Base-by-base conservation (phyloP, 2,888 invertebrate genomes). In the Amiota mariae region DNA sequence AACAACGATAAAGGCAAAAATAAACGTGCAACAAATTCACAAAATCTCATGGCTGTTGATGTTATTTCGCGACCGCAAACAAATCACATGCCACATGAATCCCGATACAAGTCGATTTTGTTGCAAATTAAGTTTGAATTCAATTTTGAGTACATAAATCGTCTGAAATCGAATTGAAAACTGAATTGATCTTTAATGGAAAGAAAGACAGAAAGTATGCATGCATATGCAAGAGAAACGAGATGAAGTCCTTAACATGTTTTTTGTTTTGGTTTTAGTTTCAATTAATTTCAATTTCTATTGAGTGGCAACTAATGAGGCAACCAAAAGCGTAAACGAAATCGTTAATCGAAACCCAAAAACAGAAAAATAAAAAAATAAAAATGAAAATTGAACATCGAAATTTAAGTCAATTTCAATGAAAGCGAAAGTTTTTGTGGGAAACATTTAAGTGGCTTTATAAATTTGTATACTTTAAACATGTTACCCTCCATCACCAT, bases 81-180 rank as follows among this genome's bases (percentile, higher is more conserved):
- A 63, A 63, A 63, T 63, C 63, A 36, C 46, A n/a, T 36, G 12
- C 63, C 56, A 56, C 18, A 15, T 8, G 13, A 56, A 6, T 36
- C 36, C 36, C 36, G 36, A 36, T 36, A 18, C 24, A 36, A 10
- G 24, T 20, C 11, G 61, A 61, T 61, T 15, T 63, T 63, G 36
- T 36, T 63, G 63, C 63, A 24, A 63, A 24, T 63, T 63, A 46
- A 63, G n/a, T 12, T 63, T 36, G 13, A 36, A n/a, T 63, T n/a
- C 63, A 12, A 46, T 20, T 59, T 59, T 59, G 18, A 59, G 18
- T 59, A n/a, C 59, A 59, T 18, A 78, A 71, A 71, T 75, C 81
- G 72, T 76, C 75, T 78, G 76, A 79, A 81, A 81, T 81, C 78
- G 78, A 80, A 76, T 81, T 76, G 70, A 66, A 73, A 36, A 36